phyloP scores from a whole-genome alignment of 1,140 invertebrate genomes.

The Eumaeus atala region DNA sequence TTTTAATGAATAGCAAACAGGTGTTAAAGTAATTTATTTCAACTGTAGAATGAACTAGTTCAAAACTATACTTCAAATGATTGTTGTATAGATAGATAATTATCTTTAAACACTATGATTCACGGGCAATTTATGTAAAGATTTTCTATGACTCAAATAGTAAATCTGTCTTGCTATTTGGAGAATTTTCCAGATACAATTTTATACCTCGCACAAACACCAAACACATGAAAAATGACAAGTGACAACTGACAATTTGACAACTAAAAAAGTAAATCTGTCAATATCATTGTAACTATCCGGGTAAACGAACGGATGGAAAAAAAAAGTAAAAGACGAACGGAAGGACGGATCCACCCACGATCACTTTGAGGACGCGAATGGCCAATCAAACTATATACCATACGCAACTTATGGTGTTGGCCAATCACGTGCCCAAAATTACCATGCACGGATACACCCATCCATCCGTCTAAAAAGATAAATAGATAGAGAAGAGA shows the following conservation, averaged over 20 bases:
- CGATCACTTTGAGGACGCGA: no score
- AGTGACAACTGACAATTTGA: background rate
- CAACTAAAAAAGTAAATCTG: background rate
- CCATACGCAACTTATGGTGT: no score
- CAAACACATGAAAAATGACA: background rate
- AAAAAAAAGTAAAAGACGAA: no score
- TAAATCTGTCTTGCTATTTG: conserved; percentile 20
- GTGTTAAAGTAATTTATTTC: background rate
- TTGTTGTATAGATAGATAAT: background rate
- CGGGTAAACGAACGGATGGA: no score
- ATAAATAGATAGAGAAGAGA: no score
- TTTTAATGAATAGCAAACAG: conserved; percentile 19
- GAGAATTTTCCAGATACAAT: conserved; percentile 22
- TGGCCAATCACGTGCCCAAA: no score
- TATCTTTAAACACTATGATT: conserved; percentile 9
- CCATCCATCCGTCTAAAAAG: no score
- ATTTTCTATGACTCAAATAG: conserved; percentile 9
- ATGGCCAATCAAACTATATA: no score
- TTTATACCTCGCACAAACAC: background rate
- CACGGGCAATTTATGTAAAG: conserved; percentile 7
- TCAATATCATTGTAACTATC: no score
- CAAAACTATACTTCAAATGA: background rate
- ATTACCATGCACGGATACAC: no score
- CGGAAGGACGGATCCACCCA: no score
- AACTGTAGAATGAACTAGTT: background rate